Evolutionary conservation across 1,140 invertebrate genomes (phyloP).

Genomic region (Drosophila dunni): DNA sequence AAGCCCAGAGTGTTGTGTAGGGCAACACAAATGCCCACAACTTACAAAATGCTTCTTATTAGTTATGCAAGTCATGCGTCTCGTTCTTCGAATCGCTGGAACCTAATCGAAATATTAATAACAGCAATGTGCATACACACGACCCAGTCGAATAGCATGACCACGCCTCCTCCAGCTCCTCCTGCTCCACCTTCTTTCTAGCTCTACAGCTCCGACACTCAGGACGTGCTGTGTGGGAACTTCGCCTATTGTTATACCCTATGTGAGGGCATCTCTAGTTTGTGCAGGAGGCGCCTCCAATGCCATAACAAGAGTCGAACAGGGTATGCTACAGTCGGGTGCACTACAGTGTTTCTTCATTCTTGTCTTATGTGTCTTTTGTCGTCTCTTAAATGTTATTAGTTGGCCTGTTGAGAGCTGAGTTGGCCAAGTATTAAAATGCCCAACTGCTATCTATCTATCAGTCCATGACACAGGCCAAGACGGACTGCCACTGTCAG

Average conservation of each 20-base stretch:
- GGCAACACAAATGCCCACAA: slow-evolving; percentile 39
- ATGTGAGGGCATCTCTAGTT: no score
- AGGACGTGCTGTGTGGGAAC: slow-evolving; percentile 66
- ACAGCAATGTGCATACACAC: slow-evolving; percentile 46
- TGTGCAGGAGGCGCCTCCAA: no score
- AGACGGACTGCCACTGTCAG: background rate
- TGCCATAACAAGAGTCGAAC: no score
- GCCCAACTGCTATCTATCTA: slow-evolving; percentile 16
- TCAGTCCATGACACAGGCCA: background rate
- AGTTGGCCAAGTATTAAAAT: slow-evolving; percentile 44
- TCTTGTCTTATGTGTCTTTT: slow-evolving; percentile 43
- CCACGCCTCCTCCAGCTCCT: slow-evolving; percentile 1
- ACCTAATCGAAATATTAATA: slow-evolving; percentile 83
- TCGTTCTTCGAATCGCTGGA: slow-evolving; percentile 77
- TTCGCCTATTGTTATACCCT: slow-evolving; percentile 56
- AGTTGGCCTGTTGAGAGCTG: slow-evolving; percentile 40
- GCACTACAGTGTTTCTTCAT: no score
- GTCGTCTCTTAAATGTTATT: slow-evolving; percentile 36
- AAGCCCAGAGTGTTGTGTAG: slow-evolving; percentile 14
- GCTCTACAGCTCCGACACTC: slow-evolving; percentile 3
- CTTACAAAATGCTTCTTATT: slow-evolving; percentile 71
- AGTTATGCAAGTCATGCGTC: slow-evolving; percentile 78
- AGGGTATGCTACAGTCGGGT: no score
- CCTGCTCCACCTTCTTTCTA: no score
- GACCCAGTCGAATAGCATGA: slow-evolving; percentile 7